Evolutionary conservation across 2,113 vertebrate genomes (phyloP).

Genomic region (Cathartes aura): DNA sequence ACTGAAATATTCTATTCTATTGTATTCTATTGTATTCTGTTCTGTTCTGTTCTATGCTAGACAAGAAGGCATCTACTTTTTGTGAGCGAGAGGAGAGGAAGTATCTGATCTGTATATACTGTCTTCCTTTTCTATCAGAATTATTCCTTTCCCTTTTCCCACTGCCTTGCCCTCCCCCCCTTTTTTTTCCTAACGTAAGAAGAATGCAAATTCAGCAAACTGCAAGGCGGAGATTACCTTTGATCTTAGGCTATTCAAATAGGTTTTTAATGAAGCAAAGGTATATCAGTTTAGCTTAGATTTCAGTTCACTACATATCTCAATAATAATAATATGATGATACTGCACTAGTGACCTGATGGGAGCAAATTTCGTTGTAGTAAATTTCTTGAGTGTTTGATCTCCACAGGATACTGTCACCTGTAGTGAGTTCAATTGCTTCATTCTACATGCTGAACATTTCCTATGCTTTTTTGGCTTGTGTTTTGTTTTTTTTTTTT

Average conservation of each 20-base stretch:
- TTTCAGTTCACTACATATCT: neutral
- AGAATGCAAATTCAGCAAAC: neutral
- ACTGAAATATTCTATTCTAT: neutral
- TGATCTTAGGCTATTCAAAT: neutral
- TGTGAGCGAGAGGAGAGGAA: neutral
- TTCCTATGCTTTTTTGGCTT: neutral
- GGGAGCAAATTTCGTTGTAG: neutral
- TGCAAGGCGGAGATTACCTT: neutral
- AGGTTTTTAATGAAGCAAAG: neutral
- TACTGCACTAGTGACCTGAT: neutral
- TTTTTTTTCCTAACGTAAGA: neutral
- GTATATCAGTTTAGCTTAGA: neutral
- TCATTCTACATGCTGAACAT: neutral
- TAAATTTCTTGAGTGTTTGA: neutral
- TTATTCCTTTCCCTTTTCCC: neutral
- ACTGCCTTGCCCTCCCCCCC: fast-evolving
- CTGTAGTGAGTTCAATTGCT: neutral
- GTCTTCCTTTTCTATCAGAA: no score
- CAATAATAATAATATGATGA: neutral
- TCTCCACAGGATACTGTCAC: neutral
- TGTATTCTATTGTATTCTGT: no score
- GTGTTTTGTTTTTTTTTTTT: neutral
- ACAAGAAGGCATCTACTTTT: neutral
- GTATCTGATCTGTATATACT: neutral
- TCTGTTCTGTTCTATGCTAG: fast-evolving